Evolutionary conservation across 2,888 invertebrate genomes (phyloP).

Genomic region (Dynastes hyllus): DNA sequence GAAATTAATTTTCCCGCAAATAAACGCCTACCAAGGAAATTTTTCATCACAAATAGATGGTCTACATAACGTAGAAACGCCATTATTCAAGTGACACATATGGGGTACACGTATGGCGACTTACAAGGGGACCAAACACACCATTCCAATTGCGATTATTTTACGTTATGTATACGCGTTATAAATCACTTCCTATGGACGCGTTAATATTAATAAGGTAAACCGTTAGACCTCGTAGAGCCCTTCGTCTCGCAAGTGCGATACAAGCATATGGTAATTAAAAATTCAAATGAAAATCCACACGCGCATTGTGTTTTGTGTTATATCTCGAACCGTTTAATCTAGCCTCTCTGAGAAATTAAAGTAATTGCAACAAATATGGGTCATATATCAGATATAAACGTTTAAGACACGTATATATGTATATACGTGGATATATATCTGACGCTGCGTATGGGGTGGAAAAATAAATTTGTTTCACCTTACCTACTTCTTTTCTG

Average conservation of each 20-base stretch:
- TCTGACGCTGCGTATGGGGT: not conserved
- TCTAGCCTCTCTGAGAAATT: constrained; percentile 22
- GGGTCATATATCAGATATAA: constrained; percentile 40
- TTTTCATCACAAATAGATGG: not conserved
- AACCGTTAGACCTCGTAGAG: constrained; percentile 9
- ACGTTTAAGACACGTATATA: not conserved
- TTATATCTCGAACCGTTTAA: constrained; percentile 4
- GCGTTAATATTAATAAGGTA: constrained; percentile 52
- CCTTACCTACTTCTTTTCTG: constrained; percentile 32
- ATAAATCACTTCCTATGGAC: constrained; percentile 49
- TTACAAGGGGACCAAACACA: constrained; percentile 28
- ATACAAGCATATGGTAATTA: constrained; percentile 32
- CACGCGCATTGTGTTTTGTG: constrained; percentile 7
- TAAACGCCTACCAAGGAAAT: not conserved
- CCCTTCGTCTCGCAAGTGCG: not conserved
- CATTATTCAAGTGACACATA: constrained; percentile 26
- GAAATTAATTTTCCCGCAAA: constrained; percentile 19
- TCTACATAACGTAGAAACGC: not conserved
- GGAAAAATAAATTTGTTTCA: constrained; percentile 40
- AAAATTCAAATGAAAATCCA: constrained; percentile 35
- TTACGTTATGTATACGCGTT: constrained; percentile 27
- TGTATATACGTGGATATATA: not conserved
- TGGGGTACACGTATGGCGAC: not conserved
- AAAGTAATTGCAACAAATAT: constrained; percentile 49
- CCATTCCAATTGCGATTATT: constrained; percentile 18